phyloP scores from a whole-genome alignment of 2,888 invertebrate species.

The Thereva unica region DNA sequence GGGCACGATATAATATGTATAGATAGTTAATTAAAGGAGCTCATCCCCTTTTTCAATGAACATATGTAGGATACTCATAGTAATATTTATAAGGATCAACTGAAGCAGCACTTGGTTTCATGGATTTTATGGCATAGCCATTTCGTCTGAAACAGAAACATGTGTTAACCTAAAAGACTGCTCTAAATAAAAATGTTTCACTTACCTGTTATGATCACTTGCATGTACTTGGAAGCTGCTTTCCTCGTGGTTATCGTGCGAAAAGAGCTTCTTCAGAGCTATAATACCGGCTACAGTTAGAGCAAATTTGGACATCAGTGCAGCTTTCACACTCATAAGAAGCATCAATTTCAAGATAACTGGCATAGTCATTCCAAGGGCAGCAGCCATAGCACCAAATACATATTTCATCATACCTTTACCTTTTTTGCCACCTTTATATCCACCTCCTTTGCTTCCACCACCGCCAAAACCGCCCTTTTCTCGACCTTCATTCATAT shows the following conservation, averaged over 20 bases:
- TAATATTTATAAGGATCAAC: conserved; percentile 67
- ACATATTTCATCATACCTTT: conserved; percentile 62
- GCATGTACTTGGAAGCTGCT: conserved; percentile 72
- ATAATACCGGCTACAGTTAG: conserved; percentile 73
- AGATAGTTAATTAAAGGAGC: too few species aligned
- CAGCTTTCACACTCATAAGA: too few species aligned
- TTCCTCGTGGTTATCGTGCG: conserved; percentile 67
- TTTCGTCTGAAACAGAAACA: conserved; percentile 62
- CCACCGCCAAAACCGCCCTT: conserved; percentile 48
- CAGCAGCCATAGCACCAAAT: conserved; percentile 66
- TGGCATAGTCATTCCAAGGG: conserved; percentile 71
- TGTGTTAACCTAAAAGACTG: conserved; percentile 61
- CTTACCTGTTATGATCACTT: conserved; percentile 65
- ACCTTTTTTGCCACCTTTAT: conserved; percentile 48
- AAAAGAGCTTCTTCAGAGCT: conserved; percentile 73
- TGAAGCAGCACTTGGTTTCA: conserved; percentile 58
- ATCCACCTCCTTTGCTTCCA: conserved; percentile 40
- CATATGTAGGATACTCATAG: conserved; percentile 56
- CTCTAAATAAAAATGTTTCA: neutral
- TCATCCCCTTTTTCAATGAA: conserved; percentile 9
- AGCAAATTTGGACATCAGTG: too few species aligned
- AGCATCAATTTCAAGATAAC: conserved; percentile 72
- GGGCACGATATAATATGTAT: neutral
- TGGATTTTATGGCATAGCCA: conserved; percentile 66
- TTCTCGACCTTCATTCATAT: conserved; percentile 58